These are phyloP conservation scores for Bursaphelenchus mucronatus DNA, from an alignment of 1,140 invertebrate genomes.

Conservation along the genomic window DNA sequence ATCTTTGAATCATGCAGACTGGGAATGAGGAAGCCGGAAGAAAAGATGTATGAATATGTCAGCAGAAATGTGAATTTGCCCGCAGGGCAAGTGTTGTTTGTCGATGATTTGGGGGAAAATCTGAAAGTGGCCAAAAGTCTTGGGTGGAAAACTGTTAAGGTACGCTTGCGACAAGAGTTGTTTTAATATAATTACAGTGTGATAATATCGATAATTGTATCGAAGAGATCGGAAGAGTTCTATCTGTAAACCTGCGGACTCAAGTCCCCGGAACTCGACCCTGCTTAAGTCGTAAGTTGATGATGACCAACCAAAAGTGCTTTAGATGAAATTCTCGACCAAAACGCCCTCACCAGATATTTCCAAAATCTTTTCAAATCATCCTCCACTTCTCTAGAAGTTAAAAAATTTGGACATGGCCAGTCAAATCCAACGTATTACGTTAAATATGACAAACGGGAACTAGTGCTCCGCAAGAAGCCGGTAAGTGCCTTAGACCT, in stretches of 20 bases:
- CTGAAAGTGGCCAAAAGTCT: constrained; percentile 61
- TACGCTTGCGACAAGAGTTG: constrained; percentile 19
- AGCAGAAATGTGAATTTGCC: constrained; percentile 54
- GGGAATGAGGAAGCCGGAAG: constrained; percentile 62
- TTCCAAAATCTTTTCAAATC: constrained; percentile 41
- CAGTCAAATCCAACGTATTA: constrained; percentile 65
- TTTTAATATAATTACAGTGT: background rate
- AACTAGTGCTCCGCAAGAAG: constrained; percentile 64
- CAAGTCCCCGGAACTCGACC: background rate
- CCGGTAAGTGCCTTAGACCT: constrained; percentile 56
- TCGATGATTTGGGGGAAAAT: constrained; percentile 63
- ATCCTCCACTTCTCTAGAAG: constrained; percentile 30
- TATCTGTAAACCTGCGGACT: background rate
- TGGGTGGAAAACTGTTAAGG: constrained; percentile 63
- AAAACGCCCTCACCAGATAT: constrained; percentile 13
- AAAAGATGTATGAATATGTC: constrained; percentile 59
- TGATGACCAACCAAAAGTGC: background rate
- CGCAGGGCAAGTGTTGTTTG: constrained; percentile 61
- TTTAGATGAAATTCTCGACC: constrained; percentile 13
- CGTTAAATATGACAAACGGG: constrained; percentile 59
- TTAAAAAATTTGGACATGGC: constrained; percentile 62
- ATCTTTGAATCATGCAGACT: constrained; percentile 62
- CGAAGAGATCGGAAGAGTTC: background rate
- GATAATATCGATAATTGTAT: background rate
- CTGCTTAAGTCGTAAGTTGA: too few species aligned